A percentile compares a stretch with the other conserved stretches of the same genome.
Evolutionary conservation across 2,797 vertebrate genomes (phyloP).

Genomic region (Pseudochirops cupreus): DNA sequence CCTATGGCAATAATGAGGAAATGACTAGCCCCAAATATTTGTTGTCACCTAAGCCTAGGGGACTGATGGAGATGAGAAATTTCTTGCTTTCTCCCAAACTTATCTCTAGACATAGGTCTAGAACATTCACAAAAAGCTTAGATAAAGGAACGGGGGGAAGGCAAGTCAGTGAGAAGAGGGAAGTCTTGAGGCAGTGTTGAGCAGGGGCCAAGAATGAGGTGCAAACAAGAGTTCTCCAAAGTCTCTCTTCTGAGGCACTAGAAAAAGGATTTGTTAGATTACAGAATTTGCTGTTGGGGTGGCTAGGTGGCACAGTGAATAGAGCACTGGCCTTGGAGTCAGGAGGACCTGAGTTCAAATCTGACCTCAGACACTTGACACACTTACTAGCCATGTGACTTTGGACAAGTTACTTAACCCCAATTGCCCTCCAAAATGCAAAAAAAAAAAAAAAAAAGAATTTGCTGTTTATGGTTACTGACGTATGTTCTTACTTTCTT

Average conservation of each 20-base stretch:
- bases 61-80: neutral
- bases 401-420: too few relatives aligned
- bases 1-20: neutral
- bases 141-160: neutral
- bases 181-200: neutral
- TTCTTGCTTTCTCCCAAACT: neutral
- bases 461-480: neutral
- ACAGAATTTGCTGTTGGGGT: neutral
- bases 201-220: neutral
- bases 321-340: too few relatives aligned
- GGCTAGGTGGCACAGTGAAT: too few relatives aligned
- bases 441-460: neutral
- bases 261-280: neutral
- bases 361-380: too few relatives aligned
- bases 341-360: too few relatives aligned
- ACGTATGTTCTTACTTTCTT: neutral
- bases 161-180: neutral
- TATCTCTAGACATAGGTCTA: neutral
- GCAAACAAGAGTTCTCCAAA: neutral
- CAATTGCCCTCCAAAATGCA: too few relatives aligned
- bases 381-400: too few relatives aligned
- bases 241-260: neutral
- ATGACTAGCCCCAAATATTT: neutral
- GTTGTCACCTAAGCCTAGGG: neutral
- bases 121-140: neutral